Base-by-base conservation (phyloP, 2,113 vertebrate species). In the Beaufortia kweichowensis region DNA sequence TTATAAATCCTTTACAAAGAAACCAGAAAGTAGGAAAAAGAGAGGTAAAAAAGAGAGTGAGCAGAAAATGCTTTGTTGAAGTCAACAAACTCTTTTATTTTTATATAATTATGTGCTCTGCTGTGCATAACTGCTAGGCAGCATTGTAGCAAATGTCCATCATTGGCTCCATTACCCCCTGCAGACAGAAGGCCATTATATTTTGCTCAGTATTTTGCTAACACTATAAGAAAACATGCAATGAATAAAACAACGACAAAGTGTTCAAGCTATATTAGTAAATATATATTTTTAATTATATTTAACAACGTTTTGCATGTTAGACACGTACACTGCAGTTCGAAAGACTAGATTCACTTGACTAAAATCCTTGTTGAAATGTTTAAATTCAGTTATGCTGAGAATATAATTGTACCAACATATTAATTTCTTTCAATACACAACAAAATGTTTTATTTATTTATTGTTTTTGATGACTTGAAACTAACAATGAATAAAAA, bases 91-190 rank as follows among this genome's bases (percentile, higher is more conserved):
- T 56, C 68, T 59, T 41, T 41, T 71, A 71, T 57, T 57, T 70
- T 39, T 71, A 71, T 71, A 71, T 57, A 59, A 71, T 71, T 57
- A 71, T 71, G 68, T 41, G 68, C 53, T 71, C 53, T 71, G 68
- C 53, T 71, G 68, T 57, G 68, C 68, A 17, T 71, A 71, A 71
- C 68, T 59, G 68, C 53, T 71, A 57, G 68, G 31, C 68, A 59
- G 68, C 68, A 57, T 71, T 41, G 53, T 71, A 41, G 39, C 68
- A 71, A 59, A 71, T 71, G 68, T 71, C 68, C 53, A 57, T 71
- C 68, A 57, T 39, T 71, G 68, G 68, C 53, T 71, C 53, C 53
- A 41, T 57, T 71, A 41, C 53, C n/a, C n/a, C 31, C 53, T 26
- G 68, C 33, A 59, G 68, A 71, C 68, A 71, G 68, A 71, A 31